Evolutionary conservation across 2,113 vertebrate species (phyloP), one percentile per base, ranked within the genome.

Genomic region (Oreochromis niloticus): DNA sequence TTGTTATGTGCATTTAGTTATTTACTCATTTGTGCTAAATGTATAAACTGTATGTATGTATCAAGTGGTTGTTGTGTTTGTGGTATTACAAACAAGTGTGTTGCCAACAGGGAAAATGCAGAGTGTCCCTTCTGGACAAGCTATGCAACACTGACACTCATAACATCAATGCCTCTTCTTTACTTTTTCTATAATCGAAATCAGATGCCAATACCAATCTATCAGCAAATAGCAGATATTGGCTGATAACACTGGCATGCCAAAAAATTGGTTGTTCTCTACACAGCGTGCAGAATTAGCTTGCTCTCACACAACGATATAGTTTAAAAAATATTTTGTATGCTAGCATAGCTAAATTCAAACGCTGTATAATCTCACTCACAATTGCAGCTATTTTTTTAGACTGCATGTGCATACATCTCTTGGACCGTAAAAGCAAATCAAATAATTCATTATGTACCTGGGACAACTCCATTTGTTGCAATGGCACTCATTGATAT

Each of bases 401-500:
- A 32, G 14, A 30, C 24, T 46, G 36, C n/a, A 13, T 41, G 63
- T 6, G n/a, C 36, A 41, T 22, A 50, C 24, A 30, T 4, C 41
- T 75, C 24, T 48, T 11, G 9, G 27, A 73, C 13, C 2, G 24
- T 73, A 3, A 75, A 73, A 75, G 14, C 24, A 30, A 75, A 75
- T 75, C 3, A 75, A 48, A 48, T 27, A 48, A 8, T 46, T 80
- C 32, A 54, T 6, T 46, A 55, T 27, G 52, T 96, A 98, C 98
- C 98, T 97, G 98, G 98, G 63, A 99, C 98, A 2, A 99, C 97
- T 50, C 98, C 98, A 4, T 99, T 99, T 90, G 98, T 99, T 80
- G 98, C 98, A 34, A 99, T 99, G 19, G 98, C 98, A 4, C 98
- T 99, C 98, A 99, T 99, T 63, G 98, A 99, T 94, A 99, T 99